Conservation (phyloP, 1,140 invertebrate species). For the Paramacrobiotus metropolitanus region DNA sequence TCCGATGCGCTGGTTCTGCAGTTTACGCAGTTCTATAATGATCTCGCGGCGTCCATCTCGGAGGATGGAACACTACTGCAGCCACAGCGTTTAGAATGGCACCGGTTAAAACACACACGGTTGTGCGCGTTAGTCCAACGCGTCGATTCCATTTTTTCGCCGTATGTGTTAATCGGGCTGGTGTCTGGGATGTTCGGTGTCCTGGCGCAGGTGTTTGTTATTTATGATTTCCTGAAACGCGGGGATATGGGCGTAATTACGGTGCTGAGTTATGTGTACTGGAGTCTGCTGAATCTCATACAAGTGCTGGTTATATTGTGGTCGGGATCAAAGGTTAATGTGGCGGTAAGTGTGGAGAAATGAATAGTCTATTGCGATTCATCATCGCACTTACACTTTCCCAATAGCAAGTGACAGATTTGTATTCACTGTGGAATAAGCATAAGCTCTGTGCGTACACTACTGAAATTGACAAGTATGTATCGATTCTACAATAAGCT, state of each 20-base stretch:
- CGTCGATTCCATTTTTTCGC: background rate
- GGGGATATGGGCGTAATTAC: background rate
- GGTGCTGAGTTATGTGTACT: conserved; percentile 1
- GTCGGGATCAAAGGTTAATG: background rate
- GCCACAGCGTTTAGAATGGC: background rate
- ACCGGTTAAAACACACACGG: background rate
- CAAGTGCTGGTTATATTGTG: background rate
- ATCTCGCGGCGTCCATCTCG: background rate
- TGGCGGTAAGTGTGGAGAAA: background rate
- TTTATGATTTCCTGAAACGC: background rate
- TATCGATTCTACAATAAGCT: too few relatives aligned
- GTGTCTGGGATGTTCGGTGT: background rate
- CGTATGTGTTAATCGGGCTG: background rate
- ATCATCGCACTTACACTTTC: background rate
- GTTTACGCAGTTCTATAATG: background rate
- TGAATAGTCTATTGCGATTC: background rate
- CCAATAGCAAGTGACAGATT: too few relatives aligned
- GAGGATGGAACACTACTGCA: background rate
- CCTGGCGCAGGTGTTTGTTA: background rate
- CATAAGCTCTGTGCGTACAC: too few relatives aligned
- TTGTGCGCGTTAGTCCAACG: background rate
- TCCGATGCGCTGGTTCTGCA: conserved; percentile 1
- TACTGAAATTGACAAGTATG: too few relatives aligned
- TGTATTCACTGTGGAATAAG: too few relatives aligned
- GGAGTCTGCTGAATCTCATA: background rate